Evolutionary conservation across 2,113 vertebrate species (phyloP), one percentile per base, ranked within the genome.

Genomic region (Stigmatopora argus): DNA sequence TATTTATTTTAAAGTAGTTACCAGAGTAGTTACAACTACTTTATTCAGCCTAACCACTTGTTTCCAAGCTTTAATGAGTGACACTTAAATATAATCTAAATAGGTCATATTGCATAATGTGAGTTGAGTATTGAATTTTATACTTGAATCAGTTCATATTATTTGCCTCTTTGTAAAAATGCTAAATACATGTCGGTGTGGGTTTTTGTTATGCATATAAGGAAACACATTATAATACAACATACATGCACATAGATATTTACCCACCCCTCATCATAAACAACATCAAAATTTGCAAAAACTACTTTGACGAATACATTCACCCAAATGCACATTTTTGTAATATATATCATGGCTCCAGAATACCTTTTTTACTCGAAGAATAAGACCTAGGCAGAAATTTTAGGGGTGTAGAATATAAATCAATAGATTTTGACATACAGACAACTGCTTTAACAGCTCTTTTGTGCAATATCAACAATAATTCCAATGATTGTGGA

Each of bases 131-230:
- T 34, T 35, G 41, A 64, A 9, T 49, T 13, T 11, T 48, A 15
- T 62, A 1, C 5, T 21, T n/a, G 0, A 10, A 57, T 18, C 15
- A 62, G 17, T 49, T 62, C 2, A 60, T 72, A 19, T 19, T 57
- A 66, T 21, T 63, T 55, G 26, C 46, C 61, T 7, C 9, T 67
- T 67, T 59, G 26, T 56, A 56, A 56, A 65, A 71, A 44, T 49
- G 58, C 44, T 34, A 17, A 13, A 56, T 10, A 18, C 31, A 19
- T 5, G 60, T 0, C 62, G 17, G 64, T 63, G 74, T 21, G 46
- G 38, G 63, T 65, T 84, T 80, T 90, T 88, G 87, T 90, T 46
- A 90, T 87, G 87, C 75, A 82, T 84, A 90, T 89, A 67, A 83
- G 69, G 62, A 49, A 35, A 56, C 74, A 82, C 80, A 78, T 85